Base-by-base conservation (phyloP, 2,888 invertebrate genomes). In the Phyllotreta striolata region DNA sequence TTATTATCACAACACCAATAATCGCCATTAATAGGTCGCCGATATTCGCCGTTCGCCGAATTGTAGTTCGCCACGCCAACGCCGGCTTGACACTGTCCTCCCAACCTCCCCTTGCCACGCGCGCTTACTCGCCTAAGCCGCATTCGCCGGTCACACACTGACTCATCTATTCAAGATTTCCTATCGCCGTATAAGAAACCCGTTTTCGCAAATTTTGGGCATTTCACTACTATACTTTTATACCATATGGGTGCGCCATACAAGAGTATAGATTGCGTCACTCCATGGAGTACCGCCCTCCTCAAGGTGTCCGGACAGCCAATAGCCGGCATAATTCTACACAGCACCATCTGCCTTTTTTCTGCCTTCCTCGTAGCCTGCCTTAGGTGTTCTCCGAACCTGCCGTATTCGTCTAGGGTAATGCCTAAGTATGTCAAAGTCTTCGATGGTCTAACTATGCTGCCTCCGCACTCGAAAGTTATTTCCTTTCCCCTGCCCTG, bases 301-400 rank as follows among this genome's bases (percentile, higher is more conserved):
- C 57, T 68, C 6, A 35, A 55, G 14, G 13, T 55, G 3, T 24
- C 13, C 43, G 68, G 64, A 7, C 66, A 62, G 8, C 56, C 49
- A 7, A 65, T 51, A 10, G 65, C 67, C 3, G 72, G 66, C 69
- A 75, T 73, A 13, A 74, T 44, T 44, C 71, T 64, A 13, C 62
- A 44, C 9, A 72, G 52, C n/a, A 62, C 55, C 6, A 61, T 57
- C 10, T 66, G 62, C 40, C 58, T 65, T 44, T 55, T 56, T 3
- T 66, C 49, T 40, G 59, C 51, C 13, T 59, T 59, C 9, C 41
- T 59, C n/a, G 10, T 41, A 3, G 47, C 10, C 34, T 7, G n/a
- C 40, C 10, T 47, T 5, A 55, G 47, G 9, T 61, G 61, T n/a
- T 38, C 12, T 9, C 55, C 47, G 14, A 47, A 55, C 6, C 35